A percentile compares a stretch with the other conserved stretches of the same genome.
Evolutionary conservation across 2,888 invertebrate species (phyloP).

Genomic region (Microchrysa polita): DNA sequence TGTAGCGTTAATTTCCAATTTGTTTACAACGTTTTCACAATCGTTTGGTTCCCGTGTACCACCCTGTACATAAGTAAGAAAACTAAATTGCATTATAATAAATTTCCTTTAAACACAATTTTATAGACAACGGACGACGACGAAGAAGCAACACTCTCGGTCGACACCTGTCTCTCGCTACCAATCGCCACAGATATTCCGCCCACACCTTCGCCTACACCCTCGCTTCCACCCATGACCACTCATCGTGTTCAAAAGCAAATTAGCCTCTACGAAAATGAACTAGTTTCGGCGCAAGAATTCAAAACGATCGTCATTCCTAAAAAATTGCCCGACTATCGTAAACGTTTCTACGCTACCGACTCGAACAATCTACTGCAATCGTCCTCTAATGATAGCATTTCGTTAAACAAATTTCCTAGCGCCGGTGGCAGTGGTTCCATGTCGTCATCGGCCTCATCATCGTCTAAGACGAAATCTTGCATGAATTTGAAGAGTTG

Average conservation of each 20-base stretch:
- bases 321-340: constrained; percentile 35
- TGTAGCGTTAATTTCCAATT: no score
- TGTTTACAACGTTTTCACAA: no score
- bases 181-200: not conserved
- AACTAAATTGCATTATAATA: no score
- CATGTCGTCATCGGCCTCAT: not conserved
- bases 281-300: constrained; percentile 45
- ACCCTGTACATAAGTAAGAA: no score
- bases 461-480: constrained; percentile 50
- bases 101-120: no score
- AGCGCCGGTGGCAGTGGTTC: not conserved
- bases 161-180: constrained; percentile 64
- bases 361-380: constrained; percentile 30
- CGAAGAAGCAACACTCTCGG: constrained; percentile 70
- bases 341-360: constrained; percentile 37
- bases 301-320: constrained; percentile 37
- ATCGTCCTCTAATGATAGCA: constrained; percentile 46
- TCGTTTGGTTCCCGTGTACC: no score
- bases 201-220: constrained; percentile 54
- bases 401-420: constrained; percentile 33
- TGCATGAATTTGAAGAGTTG: constrained; percentile 51
- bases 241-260: constrained; percentile 56
- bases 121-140: constrained; percentile 66
- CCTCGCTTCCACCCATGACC: constrained; percentile 48
- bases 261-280: constrained; percentile 59